Conservation (phyloP, 2,888 invertebrate genomes). For the Beris morrisii region DNA sequence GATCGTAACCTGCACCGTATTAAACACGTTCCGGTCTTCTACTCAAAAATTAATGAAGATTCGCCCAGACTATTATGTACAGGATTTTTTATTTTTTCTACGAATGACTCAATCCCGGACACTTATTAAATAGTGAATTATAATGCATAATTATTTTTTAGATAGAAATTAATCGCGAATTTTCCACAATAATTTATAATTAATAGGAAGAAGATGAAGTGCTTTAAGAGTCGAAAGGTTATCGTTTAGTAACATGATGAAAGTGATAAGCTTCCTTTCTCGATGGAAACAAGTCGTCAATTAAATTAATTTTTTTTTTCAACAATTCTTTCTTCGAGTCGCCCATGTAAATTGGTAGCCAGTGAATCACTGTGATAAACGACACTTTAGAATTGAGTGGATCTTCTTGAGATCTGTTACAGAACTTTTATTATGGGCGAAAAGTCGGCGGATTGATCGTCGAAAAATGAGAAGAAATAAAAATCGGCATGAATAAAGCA, state of each 20-base stretch:
- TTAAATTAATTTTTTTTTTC: not conserved
- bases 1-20: too few species aligned
- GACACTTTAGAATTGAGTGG: not conserved
- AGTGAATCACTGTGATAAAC: slow-evolving; percentile 10
- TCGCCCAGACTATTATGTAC: too few species aligned
- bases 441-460: slow-evolving; percentile 19
- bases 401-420: slow-evolving; percentile 2
- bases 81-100: too few species aligned
- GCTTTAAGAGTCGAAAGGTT: slow-evolving; percentile 7
- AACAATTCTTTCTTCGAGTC: not conserved
- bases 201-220: not conserved
- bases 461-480: slow-evolving; percentile 4
- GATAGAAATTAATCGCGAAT: too few species aligned
- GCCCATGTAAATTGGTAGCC: slow-evolving; percentile 1
- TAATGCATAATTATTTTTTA: too few species aligned
- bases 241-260: slow-evolving; percentile 2
- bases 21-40: too few species aligned
- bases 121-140: too few species aligned
- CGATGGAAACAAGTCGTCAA: not conserved
- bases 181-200: too few species aligned
- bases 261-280: slow-evolving; percentile 8
- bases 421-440: not conserved
- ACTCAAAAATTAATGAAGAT: too few species aligned
- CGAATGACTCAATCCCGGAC: too few species aligned
- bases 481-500: slow-evolving; percentile 7